phyloP scores from a whole-genome alignment of 2,888 invertebrate species.

The Ichneumoninae sp. region DNA sequence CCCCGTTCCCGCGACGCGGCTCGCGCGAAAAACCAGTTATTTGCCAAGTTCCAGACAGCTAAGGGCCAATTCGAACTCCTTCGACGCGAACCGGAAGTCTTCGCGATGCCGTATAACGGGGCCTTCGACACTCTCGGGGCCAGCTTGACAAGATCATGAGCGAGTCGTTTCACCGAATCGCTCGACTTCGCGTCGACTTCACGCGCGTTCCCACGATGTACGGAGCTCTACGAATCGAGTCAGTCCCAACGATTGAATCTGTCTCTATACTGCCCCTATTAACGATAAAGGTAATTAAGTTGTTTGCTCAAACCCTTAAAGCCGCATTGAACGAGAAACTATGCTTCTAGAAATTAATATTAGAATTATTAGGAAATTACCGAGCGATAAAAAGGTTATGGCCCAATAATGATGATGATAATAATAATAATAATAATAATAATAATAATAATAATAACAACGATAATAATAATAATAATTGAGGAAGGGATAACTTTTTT shows the following conservation, averaged over 20 bases:
- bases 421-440: no score
- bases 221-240: background rate
- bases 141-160: slow-evolving; percentile 43
- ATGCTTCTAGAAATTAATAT: background rate
- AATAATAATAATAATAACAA: no score
- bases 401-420: no score
- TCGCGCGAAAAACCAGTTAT: slow-evolving; percentile 59
- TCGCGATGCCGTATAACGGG: slow-evolving; percentile 1
- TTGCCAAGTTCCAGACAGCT: slow-evolving; percentile 29
- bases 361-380: background rate
- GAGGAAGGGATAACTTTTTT: background rate
- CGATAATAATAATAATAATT: background rate
- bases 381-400: background rate
- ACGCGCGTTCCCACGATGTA: slow-evolving; percentile 5
- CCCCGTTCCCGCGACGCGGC: slow-evolving; percentile 30
- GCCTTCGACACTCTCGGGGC: slow-evolving; percentile 15
- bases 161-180: background rate
- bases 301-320: background rate
- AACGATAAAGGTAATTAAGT: background rate
- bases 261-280: background rate
- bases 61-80: slow-evolving; percentile 34
- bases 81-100: slow-evolving; percentile 25
- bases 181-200: background rate
- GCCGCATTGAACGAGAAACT: background rate
- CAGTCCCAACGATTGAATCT: background rate